phyloP scores from a whole-genome alignment of 2,113 vertebrate species.

The Prunella himalayana region DNA sequence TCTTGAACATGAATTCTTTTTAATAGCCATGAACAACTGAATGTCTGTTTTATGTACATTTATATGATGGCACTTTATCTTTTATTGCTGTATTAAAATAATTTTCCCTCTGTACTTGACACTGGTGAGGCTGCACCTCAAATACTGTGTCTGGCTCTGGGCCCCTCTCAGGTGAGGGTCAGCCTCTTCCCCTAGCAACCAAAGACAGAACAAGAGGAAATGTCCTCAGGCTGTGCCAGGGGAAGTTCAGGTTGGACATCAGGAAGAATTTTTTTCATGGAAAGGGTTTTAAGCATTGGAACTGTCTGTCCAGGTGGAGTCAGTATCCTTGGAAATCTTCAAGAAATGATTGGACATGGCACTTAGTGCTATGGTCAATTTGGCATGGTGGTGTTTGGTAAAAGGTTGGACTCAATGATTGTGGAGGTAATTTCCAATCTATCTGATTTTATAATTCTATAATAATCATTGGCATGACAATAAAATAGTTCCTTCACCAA shows the following conservation, averaged over 20 bases:
- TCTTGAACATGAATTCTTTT: neutral
- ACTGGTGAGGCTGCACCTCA: neutral
- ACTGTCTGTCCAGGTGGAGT: neutral
- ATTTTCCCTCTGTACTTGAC: neutral
- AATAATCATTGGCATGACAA: neutral
- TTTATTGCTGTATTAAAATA: neutral
- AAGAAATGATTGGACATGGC: neutral
- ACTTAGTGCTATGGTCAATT: neutral
- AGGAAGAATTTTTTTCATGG: rapidly evolving
- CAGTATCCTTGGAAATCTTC: neutral
- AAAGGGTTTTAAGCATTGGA: neutral
- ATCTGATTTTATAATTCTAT: neutral
- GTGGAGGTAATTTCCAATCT: neutral
- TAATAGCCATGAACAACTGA: neutral
- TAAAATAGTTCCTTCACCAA: neutral
- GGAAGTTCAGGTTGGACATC: neutral
- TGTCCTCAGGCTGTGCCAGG: neutral
- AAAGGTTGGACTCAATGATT: neutral
- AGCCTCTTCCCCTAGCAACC: neutral
- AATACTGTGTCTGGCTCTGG: neutral
- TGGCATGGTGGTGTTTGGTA: neutral
- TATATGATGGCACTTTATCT: neutral
- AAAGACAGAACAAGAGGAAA: neutral
- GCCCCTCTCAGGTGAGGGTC: neutral
- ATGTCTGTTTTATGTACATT: neutral